Evolutionary conservation across 2,113 vertebrate species (phyloP), one percentile per base, ranked within the genome.

Genomic region (Chlorodrepanis virens): DNA sequence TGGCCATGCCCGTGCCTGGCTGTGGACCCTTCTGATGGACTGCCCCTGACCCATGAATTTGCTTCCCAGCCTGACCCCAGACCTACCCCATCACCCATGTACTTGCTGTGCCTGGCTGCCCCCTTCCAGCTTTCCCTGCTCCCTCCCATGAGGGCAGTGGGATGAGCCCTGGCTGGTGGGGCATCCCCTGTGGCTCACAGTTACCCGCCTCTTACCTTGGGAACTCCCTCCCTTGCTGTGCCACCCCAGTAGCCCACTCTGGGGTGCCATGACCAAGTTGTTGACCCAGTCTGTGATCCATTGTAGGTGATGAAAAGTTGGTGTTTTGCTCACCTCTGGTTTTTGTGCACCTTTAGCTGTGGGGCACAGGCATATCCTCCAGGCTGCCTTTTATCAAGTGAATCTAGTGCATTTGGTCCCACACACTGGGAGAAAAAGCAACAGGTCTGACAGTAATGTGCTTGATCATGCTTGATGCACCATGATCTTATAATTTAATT

Each of bases 1-100:
- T 0, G 0, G 31, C 54, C 42, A 42, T 53, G n/a, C 14, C 71
- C 10, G 1, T 13, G 25, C 40, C 40, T 75, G 28, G 42, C 61
- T 82, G 17, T 45, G 52, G 37, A 31, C 11, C 25, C 42, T 49
- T 35, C 57, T 54, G 63, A 35, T 54, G 28, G 53, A 57, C 33
- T 29, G 18, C 13, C 63, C 8, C 23, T 63, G 69, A 27, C 10
- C n/a, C 39, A 21, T 19, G 25, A 72, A n/a, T 7, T 37, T 4
- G 19, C 17, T 78, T 88, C 24, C 28, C 24, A 63, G 31, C 39
- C 65, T 57, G 57, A 40, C 19, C 10, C 39, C 6, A 3, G 28
- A 61, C n/a, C 65, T 57, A 23, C 23, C 27, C 56, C 37, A 74
- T 52, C 35, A 64, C 6, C 40, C 35, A 35, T 18, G 45, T 40